phyloP scores from a whole-genome alignment of 2,113 vertebrate species.

The Poeciliopsis prolifica region DNA sequence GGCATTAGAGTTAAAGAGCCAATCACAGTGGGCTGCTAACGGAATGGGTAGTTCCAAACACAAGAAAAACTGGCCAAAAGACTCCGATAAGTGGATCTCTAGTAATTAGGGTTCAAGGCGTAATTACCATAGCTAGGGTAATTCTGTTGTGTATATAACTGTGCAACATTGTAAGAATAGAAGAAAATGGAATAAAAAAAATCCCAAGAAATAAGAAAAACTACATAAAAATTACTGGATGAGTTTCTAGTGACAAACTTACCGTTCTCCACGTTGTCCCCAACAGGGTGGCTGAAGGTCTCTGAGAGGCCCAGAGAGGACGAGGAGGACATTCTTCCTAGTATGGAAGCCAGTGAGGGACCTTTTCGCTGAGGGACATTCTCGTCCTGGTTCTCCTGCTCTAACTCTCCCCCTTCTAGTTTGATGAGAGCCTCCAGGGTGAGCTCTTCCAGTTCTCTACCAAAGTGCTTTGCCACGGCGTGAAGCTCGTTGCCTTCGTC shows the following conservation, averaged over 20 bases:
- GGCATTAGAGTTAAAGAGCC: too few relatives aligned
- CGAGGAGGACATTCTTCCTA: constrained; percentile 88
- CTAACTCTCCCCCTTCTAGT: constrained; percentile 24
- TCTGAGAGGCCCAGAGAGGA: constrained; percentile 90
- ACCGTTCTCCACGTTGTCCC: constrained; percentile 83
- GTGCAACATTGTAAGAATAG: background rate
- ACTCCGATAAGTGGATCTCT: too few relatives aligned
- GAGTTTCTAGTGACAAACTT: constrained; percentile 58
- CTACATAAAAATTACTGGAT: background rate
- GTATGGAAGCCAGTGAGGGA: constrained; percentile 84
- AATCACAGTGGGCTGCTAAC: too few relatives aligned
- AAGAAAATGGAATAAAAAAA: background rate
- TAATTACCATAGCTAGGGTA: background rate
- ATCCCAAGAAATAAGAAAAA: background rate
- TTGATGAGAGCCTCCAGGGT: constrained; percentile 59
- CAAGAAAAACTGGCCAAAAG: too few relatives aligned
- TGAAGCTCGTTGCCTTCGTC: constrained; percentile 83
- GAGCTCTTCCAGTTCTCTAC: constrained; percentile 82
- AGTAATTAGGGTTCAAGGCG: too few relatives aligned
- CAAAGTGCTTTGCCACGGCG: constrained; percentile 89
- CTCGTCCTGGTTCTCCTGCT: constrained; percentile 27
- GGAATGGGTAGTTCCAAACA: too few relatives aligned
- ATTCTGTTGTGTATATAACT: background rate
- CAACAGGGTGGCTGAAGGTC: constrained; percentile 83
- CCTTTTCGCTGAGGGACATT: constrained; percentile 38